Conservation (phyloP, 2,113 vertebrate species). For the Anhinga rufa region DNA sequence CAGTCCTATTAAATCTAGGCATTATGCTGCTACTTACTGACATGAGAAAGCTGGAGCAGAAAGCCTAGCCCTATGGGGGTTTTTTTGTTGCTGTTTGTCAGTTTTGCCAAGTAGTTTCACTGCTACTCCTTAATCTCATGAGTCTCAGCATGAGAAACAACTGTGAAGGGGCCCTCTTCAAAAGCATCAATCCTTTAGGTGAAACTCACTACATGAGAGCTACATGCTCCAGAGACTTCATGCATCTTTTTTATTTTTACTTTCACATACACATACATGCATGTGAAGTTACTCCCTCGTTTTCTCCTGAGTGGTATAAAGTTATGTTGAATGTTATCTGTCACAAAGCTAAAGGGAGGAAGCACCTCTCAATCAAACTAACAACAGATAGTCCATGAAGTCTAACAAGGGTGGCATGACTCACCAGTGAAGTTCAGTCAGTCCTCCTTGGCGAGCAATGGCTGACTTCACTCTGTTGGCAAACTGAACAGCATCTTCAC, state of each 20-base stretch:
- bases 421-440: conserved; percentile 92
- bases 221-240: background rate
- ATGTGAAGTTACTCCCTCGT: background rate
- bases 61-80: background rate
- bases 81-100: background rate
- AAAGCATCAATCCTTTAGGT: background rate
- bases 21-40: background rate
- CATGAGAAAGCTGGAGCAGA: background rate
- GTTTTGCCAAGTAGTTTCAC: background rate
- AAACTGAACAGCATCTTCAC: conserved; percentile 90
- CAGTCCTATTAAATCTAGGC: background rate
- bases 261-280: fast-evolving
- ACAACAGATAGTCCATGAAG: background rate
- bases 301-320: background rate
- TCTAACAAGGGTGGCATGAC: background rate
- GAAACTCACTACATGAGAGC: background rate
- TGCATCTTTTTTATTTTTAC: background rate
- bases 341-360: background rate
- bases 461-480: conserved; percentile 92
- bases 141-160: background rate
- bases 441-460: conserved; percentile 87
- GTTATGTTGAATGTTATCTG: background rate
- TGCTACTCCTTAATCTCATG: background rate
- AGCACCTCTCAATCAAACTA: background rate
- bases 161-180: background rate